Evolutionary conservation across 2,797 vertebrate genomes (phyloP).

Genomic region (Eospalax fontanierii): DNA sequence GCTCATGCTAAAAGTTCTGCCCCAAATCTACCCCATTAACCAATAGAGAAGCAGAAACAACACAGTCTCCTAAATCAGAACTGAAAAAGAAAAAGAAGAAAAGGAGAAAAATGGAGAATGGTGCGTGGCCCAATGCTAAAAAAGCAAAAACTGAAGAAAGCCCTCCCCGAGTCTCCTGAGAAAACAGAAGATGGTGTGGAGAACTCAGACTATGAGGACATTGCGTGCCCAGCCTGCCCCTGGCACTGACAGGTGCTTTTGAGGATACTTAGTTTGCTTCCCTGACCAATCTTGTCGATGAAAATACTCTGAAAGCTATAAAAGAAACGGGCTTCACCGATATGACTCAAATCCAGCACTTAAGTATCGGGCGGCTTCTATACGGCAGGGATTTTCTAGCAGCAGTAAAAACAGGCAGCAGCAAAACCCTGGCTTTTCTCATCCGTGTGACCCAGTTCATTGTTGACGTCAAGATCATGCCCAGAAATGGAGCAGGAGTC

Average conservation of each 20-base stretch:
- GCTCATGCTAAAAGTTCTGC: constrained; percentile 52
- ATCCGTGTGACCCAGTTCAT: constrained; percentile 98
- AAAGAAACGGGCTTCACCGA: constrained; percentile 96
- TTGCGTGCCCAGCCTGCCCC: too few species aligned
- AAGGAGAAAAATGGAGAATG: constrained; percentile 86
- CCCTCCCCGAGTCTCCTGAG: accelerated
- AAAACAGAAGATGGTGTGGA: neutral
- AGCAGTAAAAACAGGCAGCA: constrained; percentile 97
- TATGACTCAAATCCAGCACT: constrained; percentile 99
- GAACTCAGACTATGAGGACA: neutral
- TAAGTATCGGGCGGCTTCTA: constrained; percentile 96
- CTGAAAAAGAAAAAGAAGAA: constrained; percentile 90
- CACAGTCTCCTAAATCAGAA: constrained; percentile 16
- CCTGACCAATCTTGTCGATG: constrained; percentile 92
- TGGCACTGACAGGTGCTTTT: constrained; percentile 85
- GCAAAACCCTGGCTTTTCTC: constrained; percentile 98
- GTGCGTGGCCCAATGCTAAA: constrained; percentile 86
- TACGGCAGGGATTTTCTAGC: constrained; percentile 98
- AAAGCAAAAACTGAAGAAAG: too few species aligned
- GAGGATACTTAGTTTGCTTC: constrained; percentile 97
- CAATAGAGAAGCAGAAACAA: constrained; percentile 46
- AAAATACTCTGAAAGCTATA: constrained; percentile 94
- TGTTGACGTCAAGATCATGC: constrained; percentile 99
- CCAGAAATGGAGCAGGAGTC: constrained; percentile 96
- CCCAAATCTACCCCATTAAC: neutral